Conservation (phyloP, 1,140 invertebrate genomes). For the Mactra quadrangularis region DNA sequence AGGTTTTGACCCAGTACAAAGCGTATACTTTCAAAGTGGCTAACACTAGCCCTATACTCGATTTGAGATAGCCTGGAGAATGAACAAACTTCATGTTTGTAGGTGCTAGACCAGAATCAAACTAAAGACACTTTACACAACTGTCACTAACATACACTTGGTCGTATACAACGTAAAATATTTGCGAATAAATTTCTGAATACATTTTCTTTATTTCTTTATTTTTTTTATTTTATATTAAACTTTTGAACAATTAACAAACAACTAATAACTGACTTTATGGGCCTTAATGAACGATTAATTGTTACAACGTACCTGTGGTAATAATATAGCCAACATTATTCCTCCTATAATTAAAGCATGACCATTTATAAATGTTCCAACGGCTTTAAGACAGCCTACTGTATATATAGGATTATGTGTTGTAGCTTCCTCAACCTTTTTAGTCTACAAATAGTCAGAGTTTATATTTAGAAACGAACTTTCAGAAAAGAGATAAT, state of each 20-base stretch:
- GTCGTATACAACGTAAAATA: no score
- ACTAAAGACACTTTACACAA: no score
- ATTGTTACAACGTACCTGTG: conserved; percentile 66
- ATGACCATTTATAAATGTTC: conserved; percentile 68
- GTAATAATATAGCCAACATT: conserved; percentile 68
- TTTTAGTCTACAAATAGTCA: not conserved
- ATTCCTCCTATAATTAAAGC: conserved; percentile 69
- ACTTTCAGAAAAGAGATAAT: no score
- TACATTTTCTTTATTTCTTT: not conserved
- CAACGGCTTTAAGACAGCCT: conserved; percentile 74
- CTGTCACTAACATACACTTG: no score
- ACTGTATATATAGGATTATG: conserved; percentile 67
- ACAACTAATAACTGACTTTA: not conserved
- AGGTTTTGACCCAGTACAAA: no score
- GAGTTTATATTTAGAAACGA: no score
- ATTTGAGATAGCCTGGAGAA: not conserved
- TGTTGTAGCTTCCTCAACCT: not conserved
- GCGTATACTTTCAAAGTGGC: no score
- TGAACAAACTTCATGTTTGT: no score
- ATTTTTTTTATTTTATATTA: no score
- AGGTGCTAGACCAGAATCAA: no score
- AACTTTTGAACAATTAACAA: no score
- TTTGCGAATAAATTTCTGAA: not conserved
- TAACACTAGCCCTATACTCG: not conserved
- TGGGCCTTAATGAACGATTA: not conserved